Percentiles rank a stretch among this genome's conserved stretches.
Conservation (phyloP, 2,113 vertebrate genomes). For the Oreamnos americanus region DNA sequence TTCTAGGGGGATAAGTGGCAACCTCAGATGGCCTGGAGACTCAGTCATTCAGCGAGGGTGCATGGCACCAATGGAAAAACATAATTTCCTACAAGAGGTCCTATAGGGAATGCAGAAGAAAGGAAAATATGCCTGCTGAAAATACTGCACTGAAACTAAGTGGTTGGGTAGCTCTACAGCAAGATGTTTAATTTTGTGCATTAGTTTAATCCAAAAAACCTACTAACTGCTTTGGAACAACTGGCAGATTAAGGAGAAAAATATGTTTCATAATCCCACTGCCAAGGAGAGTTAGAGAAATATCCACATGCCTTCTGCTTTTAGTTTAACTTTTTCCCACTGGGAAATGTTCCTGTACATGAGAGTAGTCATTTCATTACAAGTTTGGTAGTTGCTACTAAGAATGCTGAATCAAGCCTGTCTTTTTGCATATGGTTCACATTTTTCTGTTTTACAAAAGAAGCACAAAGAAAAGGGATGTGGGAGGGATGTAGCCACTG, state of each 20-base stretch:
- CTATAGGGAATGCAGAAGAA: not conserved
- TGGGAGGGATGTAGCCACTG: not conserved
- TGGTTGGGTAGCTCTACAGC: not conserved
- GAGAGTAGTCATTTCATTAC: not conserved
- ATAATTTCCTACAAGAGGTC: not conserved
- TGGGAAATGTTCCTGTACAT: not conserved
- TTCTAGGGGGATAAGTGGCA: not conserved
- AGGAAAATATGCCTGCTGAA: not conserved
- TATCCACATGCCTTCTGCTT: not conserved
- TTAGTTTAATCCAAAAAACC: not conserved
- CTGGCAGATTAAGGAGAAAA: not conserved
- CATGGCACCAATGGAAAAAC: not conserved
- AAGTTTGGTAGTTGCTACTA: not conserved
- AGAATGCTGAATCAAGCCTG: not conserved
- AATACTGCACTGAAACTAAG: not conserved
- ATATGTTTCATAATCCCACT: not conserved
- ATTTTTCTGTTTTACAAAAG: conserved; percentile 17
- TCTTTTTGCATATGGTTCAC: not conserved
- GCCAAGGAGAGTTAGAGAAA: not conserved
- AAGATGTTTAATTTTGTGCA: not conserved
- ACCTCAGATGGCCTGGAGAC: not conserved
- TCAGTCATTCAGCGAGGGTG: not conserved
- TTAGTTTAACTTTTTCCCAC: not conserved
- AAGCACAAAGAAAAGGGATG: not conserved
- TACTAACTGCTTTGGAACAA: not conserved